Conservation (phyloP, 2,797 vertebrate species). For the Spatula clypeata region DNA sequence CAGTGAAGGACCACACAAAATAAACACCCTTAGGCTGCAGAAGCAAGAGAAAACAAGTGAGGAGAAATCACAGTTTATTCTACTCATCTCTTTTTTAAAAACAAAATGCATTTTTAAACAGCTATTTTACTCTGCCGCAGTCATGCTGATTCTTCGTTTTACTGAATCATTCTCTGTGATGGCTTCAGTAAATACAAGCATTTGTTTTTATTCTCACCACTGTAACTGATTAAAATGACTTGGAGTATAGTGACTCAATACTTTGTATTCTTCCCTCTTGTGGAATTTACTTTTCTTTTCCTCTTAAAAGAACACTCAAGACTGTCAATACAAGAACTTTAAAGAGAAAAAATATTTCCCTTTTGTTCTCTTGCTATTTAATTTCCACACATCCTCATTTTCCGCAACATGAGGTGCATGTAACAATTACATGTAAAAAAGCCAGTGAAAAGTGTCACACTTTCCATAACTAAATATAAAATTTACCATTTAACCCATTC, state of each 20-base stretch:
- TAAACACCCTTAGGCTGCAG: neutral
- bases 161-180: neutral
- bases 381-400: neutral
- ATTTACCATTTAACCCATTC: neutral
- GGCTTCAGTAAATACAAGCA: neutral
- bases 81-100: neutral
- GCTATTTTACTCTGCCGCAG: neutral
- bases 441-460: neutral
- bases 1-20: neutral
- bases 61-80: neutral
- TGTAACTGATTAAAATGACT: neutral
- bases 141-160: neutral
- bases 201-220: neutral
- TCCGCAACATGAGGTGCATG: neutral
- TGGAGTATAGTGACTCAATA: neutral
- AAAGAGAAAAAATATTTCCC: neutral
- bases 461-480: neutral
- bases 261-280: neutral
- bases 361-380: neutral
- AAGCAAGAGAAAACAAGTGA: neutral
- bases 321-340: neutral
- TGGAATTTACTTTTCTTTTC: neutral
- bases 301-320: neutral
- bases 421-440: neutral
- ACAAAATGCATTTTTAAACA: neutral